Conservation (phyloP, 2,797 vertebrate species). For the Rhynchonycteris naso region DNA sequence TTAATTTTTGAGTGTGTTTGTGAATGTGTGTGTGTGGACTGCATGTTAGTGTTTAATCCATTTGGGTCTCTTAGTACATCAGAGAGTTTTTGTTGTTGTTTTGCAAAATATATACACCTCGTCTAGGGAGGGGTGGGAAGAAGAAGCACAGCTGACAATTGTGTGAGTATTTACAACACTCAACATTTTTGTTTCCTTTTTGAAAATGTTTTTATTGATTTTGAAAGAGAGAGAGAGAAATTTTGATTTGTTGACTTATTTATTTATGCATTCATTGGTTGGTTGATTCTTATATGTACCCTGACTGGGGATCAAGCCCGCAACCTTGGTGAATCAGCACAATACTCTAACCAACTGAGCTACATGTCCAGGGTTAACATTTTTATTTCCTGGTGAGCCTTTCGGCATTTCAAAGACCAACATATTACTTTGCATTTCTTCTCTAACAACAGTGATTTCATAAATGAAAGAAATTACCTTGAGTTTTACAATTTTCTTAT, state of each 20-base stretch:
- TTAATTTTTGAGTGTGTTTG: neutral
- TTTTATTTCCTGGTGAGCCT: neutral
- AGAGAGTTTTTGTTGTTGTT: neutral
- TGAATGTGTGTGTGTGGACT: neutral
- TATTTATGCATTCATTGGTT: no score
- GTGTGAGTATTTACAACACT: neutral
- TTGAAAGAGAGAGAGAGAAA: no score
- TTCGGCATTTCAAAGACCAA: neutral
- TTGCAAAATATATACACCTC: neutral
- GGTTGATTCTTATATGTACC: no score
- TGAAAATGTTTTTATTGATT: no score
- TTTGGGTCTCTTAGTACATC: neutral
- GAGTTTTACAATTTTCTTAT: conserved; percentile 15
- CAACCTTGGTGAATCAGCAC: no score
- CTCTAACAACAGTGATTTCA: neutral
- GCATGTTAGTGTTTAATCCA: neutral
- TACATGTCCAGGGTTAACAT: no score
- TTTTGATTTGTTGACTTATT: no score
- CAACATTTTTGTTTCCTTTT: neutral
- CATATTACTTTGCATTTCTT: neutral
- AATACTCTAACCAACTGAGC: no score
- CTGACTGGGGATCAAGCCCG: no score
- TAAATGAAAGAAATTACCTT: neutral
- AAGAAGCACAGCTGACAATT: neutral
- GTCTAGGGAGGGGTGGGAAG: accelerated